Base-by-base conservation (phyloP, 2,888 invertebrate species). In the Phalera bucephala region DNA sequence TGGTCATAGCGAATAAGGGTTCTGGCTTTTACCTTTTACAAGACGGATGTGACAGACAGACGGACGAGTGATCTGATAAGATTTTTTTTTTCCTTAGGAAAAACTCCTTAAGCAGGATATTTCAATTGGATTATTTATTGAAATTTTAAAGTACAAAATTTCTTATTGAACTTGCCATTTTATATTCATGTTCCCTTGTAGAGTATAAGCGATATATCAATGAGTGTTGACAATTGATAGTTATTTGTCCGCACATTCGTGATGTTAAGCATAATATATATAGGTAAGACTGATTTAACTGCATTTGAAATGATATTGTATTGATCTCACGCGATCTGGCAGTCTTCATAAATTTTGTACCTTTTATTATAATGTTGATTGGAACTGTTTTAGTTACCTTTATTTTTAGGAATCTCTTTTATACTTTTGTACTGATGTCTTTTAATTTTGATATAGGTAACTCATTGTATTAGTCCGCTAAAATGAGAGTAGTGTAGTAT, bases 281-380 rank as follows among this genome's bases (percentile, higher is more conserved):
- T 45, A 45, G 21, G 31, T 41, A 55, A 62, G 64, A 67, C 66
- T 67, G 53, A 65, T 38, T 33, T 41, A 38, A 47, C 36, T 38
- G 33, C 45, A 53, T 42, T 41, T 45, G 36, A n/a, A 32, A 29
- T 19, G 35, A 30, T 25, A 33, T 36, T 17, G 17, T 30, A 50
- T 37, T 57, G 67, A 67, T 65, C 63, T 67, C 64, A 51, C 17
- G 17, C 37, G 36, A 47, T 52, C 49, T 26, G 15, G 31, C 41
- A 42, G 40, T 40, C 39, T 51, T 37, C 42, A 31, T 41, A 20
- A 22, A 33, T 42, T 45, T 50, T 52, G 11, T 46, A 50, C 40
- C 36, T 27, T 31, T 31, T 45, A 32, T 38, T 33, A 33, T 45
- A 40, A 33, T 47, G 23, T 36, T 37, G 30, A 31, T 44, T 42